Evolutionary conservation across 2,113 vertebrate genomes (phyloP).

Genomic region (Mohoua ochrocephala): DNA sequence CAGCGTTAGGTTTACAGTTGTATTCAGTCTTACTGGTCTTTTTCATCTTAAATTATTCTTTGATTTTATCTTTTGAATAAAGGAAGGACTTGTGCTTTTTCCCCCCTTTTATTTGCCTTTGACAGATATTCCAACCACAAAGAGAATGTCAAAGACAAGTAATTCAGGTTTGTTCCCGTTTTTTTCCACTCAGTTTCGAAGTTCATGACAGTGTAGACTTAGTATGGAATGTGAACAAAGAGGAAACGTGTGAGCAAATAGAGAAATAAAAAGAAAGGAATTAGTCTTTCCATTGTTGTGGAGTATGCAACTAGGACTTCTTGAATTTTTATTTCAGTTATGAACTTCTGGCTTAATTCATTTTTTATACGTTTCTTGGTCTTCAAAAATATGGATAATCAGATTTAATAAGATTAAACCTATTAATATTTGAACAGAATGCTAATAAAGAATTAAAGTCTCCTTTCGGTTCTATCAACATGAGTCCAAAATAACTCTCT

Average conservation of each 20-base stretch:
- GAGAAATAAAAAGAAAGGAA: neutral
- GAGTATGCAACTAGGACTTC: neutral
- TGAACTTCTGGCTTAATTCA: neutral
- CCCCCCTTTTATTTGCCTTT: neutral
- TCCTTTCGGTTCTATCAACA: neutral
- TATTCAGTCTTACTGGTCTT: neutral
- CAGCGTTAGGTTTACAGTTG: neutral
- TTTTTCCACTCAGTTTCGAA: neutral
- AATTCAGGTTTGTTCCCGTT: neutral
- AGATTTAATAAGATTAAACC: neutral
- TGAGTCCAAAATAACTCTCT: neutral
- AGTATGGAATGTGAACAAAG: slow-evolving; percentile 6
- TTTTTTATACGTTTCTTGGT: neutral
- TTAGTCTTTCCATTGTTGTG: neutral
- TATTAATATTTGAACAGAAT: neutral
- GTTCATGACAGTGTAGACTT: neutral
- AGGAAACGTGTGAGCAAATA: neutral
- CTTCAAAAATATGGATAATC: neutral
- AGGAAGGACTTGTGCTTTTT: neutral
- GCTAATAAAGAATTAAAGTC: neutral
- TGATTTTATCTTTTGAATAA: slow-evolving; percentile 19
- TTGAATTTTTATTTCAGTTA: neutral
- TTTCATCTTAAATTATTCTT: neutral
- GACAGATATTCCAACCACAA: slow-evolving; percentile 27
- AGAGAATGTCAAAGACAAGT: slow-evolving; percentile 30